phyloP scores from a whole-genome alignment of 2,888 invertebrate species.

The Oscheius sp. region DNA sequence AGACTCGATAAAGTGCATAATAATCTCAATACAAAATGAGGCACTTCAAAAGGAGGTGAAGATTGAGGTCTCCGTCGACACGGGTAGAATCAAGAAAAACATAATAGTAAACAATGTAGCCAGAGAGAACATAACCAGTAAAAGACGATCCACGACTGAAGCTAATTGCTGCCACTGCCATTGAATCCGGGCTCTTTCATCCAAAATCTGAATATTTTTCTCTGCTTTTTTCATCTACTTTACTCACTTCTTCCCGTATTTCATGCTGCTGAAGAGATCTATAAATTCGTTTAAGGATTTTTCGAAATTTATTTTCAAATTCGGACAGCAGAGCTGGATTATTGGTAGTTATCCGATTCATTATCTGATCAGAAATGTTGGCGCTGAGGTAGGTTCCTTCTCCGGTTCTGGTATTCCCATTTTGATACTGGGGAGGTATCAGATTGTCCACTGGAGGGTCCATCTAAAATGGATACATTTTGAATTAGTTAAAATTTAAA shows the following conservation, averaged over 20 bases:
- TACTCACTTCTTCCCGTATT: conserved; percentile 64
- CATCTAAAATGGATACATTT: neutral
- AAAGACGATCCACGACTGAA: conserved; percentile 72
- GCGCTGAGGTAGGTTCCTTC: neutral
- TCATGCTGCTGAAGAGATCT: conserved; percentile 68
- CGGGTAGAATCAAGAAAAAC: conserved; percentile 76
- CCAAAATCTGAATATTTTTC: conserved; percentile 58
- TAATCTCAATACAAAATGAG: too few species aligned
- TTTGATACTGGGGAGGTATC: conserved; percentile 10
- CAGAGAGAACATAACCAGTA: conserved; percentile 81
- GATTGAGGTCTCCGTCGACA: conserved; percentile 26
- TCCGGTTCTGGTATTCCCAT: neutral
- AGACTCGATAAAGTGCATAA: too few species aligned
- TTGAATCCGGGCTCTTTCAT: conserved; percentile 64
- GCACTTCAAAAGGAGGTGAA: conserved; percentile 10
- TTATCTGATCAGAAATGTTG: conserved; percentile 43
- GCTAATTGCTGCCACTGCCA: conserved; percentile 70
- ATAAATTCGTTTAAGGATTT: conserved; percentile 67
- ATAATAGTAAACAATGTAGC: conserved; percentile 83
- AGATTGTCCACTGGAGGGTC: conserved; percentile 2
- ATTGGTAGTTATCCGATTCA: conserved; percentile 57
- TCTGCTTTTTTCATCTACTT: neutral
- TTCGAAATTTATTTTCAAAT: conserved; percentile 65
- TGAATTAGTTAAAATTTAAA: too few species aligned
- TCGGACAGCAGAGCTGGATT: conserved; percentile 57